phyloP scores from a whole-genome alignment of 2,888 invertebrate genomes.

The Limnephilus auricula region DNA sequence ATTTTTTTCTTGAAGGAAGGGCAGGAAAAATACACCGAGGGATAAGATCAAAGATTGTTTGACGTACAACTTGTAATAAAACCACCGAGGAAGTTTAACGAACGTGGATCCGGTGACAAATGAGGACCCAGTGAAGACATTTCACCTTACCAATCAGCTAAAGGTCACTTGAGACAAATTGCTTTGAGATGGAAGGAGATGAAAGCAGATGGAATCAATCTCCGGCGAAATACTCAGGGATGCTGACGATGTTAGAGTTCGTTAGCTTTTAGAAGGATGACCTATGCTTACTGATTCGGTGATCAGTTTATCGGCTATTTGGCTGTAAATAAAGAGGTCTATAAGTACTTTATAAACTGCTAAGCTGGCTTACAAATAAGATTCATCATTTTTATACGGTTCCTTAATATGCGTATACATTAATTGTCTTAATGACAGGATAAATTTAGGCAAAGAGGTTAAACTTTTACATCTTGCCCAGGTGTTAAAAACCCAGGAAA shows the following conservation, averaged over 20 bases:
- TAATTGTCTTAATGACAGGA: background rate
- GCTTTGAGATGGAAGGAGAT: slow-evolving; percentile 56
- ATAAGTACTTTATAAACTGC: background rate
- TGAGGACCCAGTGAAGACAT: slow-evolving; percentile 61
- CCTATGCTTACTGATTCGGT: slow-evolving; percentile 9
- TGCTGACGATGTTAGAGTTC: slow-evolving; percentile 63
- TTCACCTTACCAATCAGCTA: slow-evolving; percentile 64
- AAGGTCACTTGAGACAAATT: slow-evolving; percentile 66
- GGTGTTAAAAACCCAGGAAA: background rate
- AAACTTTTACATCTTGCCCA: background rate
- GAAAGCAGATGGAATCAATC: slow-evolving; percentile 65
- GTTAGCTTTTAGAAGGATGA: slow-evolving; percentile 63
- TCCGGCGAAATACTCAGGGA: slow-evolving; percentile 56
- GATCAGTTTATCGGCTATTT: background rate
- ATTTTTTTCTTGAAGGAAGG: background rate
- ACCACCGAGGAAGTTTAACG: slow-evolving; percentile 46
- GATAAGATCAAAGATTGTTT: slow-evolving; percentile 59
- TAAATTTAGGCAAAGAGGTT: background rate
- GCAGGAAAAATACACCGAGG: slow-evolving; percentile 42
- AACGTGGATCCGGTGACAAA: slow-evolving; percentile 61
- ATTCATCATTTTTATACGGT: background rate
- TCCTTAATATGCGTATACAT: background rate
- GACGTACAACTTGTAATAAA: slow-evolving; percentile 57
- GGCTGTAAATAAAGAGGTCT: background rate
- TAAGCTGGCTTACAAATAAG: background rate